phyloP scores from a whole-genome alignment of 2,797 vertebrate species.

The Acomys russatus region DNA sequence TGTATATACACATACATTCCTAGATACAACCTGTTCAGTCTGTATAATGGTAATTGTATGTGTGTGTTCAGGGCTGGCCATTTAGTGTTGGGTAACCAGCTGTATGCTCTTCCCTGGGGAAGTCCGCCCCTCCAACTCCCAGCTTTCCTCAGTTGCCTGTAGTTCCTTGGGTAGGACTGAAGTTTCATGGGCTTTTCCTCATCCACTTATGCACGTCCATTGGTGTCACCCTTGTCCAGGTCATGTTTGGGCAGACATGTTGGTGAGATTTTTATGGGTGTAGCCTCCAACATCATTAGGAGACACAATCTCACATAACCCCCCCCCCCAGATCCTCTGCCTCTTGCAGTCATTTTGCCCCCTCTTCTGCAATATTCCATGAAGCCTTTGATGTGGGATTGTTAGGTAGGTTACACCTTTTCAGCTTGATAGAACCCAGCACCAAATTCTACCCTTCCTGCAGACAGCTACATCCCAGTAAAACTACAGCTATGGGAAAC shows the following conservation, averaged over 20 bases:
- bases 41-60: not conserved
- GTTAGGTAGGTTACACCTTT: not conserved
- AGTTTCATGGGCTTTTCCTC: not conserved
- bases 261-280: not conserved
- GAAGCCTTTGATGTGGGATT: not conserved
- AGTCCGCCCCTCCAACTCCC: not conserved
- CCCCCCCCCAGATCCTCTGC: not conserved
- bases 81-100: not conserved
- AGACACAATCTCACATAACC: not conserved
- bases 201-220: not conserved
- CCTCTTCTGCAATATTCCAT: not conserved
- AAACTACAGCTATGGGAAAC: not conserved
- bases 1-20: not conserved
- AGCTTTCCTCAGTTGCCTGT: not conserved
- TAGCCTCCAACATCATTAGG: not conserved
- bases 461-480: not conserved
- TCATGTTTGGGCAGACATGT: not conserved
- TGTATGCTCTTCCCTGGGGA: not conserved
- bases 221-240: not conserved
- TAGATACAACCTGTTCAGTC: not conserved
- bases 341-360: not conserved
- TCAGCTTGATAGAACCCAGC: not conserved
- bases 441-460: not conserved
- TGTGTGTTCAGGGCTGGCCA: not conserved
- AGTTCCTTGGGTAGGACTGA: not conserved